Base-by-base conservation (phyloP, 1,140 invertebrate species). In the Caerostris darwini region DNA sequence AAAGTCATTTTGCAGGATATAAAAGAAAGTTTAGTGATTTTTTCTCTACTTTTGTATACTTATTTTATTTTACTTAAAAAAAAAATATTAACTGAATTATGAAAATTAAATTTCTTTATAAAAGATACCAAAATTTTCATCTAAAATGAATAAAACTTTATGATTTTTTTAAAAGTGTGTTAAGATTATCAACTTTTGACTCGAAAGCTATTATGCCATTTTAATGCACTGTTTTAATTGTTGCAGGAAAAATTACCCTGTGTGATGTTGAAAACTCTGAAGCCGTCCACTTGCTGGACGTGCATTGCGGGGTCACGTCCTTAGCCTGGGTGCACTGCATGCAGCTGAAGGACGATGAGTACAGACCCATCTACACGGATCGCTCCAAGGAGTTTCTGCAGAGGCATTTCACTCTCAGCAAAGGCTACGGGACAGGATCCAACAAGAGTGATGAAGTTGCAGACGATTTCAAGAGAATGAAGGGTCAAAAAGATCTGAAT, bases 211-310 rank as follows among this genome's bases (percentile, higher is more conserved):
- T 3, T 59, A 59, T 59, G 58, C 0, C 58, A 59, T 67, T 10
- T 56, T n/a, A 86, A 50, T 56, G 56, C 19, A 7, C 19, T 61
- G 17, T 88, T 81, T 90, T 3, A 56, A 14, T 59, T 77, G 82
- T 67, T 95, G 57, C 96, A 96, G 94, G 94, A 96, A 95, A 71
- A 86, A 87, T 92, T 34, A 89, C 94, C 0, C 50, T 99, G 7
- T 96, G 98, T 86, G 98, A 98, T 96, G 97, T 99, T 77, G 99
- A 99, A 96, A 98, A 98, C 95, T 98, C 98, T 95, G 97, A 98
- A 95, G 97, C 97, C 58, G 96, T 99, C 34, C 97, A 98, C 90
- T 97, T 97, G 86, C 94, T 96, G 6, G 97, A 97, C 93, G 96
- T 97, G 94, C 96, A 95, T 95, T 85, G 77, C 34, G 96, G 96